phyloP scores from a whole-genome alignment of 2,113 vertebrate genomes.

The Poecile atricapillus region DNA sequence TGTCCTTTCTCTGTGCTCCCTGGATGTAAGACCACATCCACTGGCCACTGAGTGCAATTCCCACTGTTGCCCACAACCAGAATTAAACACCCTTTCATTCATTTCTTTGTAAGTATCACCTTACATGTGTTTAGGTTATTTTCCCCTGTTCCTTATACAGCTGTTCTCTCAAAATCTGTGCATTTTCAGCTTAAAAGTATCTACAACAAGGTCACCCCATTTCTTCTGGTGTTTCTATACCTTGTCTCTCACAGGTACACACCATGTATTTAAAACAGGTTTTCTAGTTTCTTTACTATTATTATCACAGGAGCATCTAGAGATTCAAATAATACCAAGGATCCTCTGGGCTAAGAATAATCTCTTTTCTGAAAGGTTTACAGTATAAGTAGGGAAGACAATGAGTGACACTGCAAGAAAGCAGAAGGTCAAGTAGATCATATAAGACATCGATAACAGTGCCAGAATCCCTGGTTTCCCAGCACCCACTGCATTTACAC shows the following conservation, averaged over 20 bases:
- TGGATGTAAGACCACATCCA: not conserved
- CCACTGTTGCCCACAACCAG: not conserved
- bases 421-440: not conserved
- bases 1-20: not conserved
- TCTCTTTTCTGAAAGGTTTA: not conserved
- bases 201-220: not conserved
- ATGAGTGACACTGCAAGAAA: not conserved
- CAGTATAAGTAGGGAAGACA: not conserved
- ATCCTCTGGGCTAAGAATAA: not conserved
- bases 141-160: not conserved
- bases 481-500: not conserved
- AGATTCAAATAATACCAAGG: not conserved
- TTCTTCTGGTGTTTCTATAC: not conserved
- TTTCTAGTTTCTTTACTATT: not conserved
- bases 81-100: not conserved
- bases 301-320: not conserved
- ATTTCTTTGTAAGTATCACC: not conserved
- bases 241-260: not conserved
- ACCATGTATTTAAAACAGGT: not conserved
- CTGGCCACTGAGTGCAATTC: not conserved
- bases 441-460: not conserved
- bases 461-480: not conserved
- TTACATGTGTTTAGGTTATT: not conserved
- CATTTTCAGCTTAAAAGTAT: not conserved
- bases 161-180: not conserved